Conservation (phyloP, 2,888 invertebrate species). For the Orthosia gothica region DNA sequence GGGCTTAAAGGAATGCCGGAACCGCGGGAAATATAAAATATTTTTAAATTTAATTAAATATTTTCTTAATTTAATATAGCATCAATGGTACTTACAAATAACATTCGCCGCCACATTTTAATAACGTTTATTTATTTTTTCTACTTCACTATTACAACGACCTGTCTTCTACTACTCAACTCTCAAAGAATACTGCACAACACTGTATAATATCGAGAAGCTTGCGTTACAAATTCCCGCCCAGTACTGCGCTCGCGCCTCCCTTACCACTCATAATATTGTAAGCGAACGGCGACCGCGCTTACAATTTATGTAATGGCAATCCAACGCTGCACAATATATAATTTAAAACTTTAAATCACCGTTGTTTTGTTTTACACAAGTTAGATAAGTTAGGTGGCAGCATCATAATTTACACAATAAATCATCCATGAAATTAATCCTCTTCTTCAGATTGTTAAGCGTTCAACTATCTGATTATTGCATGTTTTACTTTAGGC, state of each 20-base stretch:
- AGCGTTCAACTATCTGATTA: constrained; percentile 54
- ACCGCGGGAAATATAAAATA: too few relatives aligned
- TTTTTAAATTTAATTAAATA: too few relatives aligned
- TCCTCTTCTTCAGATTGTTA: constrained; percentile 69
- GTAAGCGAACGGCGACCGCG: constrained; percentile 80
- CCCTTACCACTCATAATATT: constrained; percentile 80
- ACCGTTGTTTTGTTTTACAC: constrained; percentile 83
- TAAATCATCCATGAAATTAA: constrained; percentile 81
- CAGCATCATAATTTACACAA: constrained; percentile 78
- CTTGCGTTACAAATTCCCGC: constrained; percentile 72
- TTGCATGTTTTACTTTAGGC: constrained; percentile 46
- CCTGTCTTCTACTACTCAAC: constrained; percentile 61
- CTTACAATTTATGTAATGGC: constrained; percentile 87
- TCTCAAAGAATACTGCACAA: constrained; percentile 59
- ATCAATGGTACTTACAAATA: constrained; percentile 64
- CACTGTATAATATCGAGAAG: constrained; percentile 66
- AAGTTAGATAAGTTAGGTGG: constrained; percentile 85
- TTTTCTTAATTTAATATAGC: constrained; percentile 7
- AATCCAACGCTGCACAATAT: constrained; percentile 80
- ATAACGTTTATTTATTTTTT: constrained; percentile 47
- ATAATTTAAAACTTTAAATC: constrained; percentile 80
- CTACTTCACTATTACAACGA: constrained; percentile 67
- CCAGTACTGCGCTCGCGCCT: constrained; percentile 80
- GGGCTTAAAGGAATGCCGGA: too few relatives aligned
- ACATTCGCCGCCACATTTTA: constrained; percentile 77